Evolutionary conservation across 2,888 invertebrate species (phyloP), one percentile per base, ranked within the genome.

Genomic region (Rotaria magnacalcarata): DNA sequence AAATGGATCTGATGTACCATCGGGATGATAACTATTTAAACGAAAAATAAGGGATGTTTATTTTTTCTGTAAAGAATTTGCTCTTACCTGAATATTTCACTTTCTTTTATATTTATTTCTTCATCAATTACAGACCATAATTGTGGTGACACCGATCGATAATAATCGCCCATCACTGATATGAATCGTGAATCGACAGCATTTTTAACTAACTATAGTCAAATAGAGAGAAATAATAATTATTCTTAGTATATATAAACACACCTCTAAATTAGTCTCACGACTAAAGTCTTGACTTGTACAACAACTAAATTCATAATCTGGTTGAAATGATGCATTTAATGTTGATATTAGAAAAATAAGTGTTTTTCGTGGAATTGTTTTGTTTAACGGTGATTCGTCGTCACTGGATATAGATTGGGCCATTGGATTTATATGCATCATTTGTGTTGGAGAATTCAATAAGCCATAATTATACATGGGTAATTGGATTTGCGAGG

Each of bases 241-340:
- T 43, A 11, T 27, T 4, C 3, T 47, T 19, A 3, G 43, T 6
- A 10, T 0, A 75, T 8, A 80, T 7, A 2, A 80, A 11, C 21
- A 43, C 87, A 92, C 93, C 89, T 92, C 90, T 74, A 92, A 88
- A 88, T 91, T 92, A 67, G 96, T 96, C 90, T 98, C 97, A 89
- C 96, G 95, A 92, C 96, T 96, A 92, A 99, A 99, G 91, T 98
- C 97, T 89, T 96, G 95, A 91, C 97, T 97, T 93, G 96, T 96
- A 27, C 96, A 95, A 92, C 96, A 94, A 89, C 96, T 95, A 92
- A 99, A 99, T 93, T 99, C 99, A 93, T 99, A 99, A 92, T 99
- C 99, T 34, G 95, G 95, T 88, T 95, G 94, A 92, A 98, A 99
- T 86, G 97, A 95, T 88, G 96, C 95, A 93, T 99, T 99, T 89